phyloP scores from a whole-genome alignment of 2,888 invertebrate species.

The Xestia c-nigrum region DNA sequence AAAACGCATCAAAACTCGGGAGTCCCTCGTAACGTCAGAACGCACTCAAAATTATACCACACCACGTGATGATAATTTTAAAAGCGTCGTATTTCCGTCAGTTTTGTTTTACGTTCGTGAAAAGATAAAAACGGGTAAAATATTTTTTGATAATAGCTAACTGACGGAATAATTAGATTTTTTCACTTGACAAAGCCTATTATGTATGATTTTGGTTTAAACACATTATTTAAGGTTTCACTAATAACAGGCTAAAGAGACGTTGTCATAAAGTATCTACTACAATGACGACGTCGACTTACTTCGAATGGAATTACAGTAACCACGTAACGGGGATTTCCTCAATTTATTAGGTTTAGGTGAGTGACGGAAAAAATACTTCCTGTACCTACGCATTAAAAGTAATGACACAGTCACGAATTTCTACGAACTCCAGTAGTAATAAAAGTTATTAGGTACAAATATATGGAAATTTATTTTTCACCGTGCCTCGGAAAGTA shows the following conservation, averaged over 20 bases:
- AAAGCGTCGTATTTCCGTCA: too few relatives aligned
- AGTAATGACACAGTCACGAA: slow-evolving; percentile 11
- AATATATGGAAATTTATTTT: neutral
- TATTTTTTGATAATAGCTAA: too few relatives aligned
- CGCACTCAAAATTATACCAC: too few relatives aligned
- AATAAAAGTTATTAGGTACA: neutral
- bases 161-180: too few relatives aligned
- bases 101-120: too few relatives aligned
- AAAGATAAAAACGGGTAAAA: too few relatives aligned
- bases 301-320: slow-evolving; percentile 29
- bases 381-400: slow-evolving; percentile 19
- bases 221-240: neutral
- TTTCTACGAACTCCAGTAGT: slow-evolving; percentile 18
- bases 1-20: too few relatives aligned
- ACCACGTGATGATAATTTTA: too few relatives aligned
- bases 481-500: neutral
- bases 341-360: slow-evolving; percentile 11
- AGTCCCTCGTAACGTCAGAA: too few relatives aligned
- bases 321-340: slow-evolving; percentile 31
- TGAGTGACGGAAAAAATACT: slow-evolving; percentile 4
- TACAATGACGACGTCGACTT: slow-evolving; percentile 16
- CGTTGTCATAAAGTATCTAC: too few relatives aligned
- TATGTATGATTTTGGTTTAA: neutral
- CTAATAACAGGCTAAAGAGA: neutral
- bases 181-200: too few relatives aligned